Evolutionary conservation across 1,140 invertebrate genomes (phyloP), one percentile per base, ranked within the genome.

Genomic region (Drosophila melanica): DNA sequence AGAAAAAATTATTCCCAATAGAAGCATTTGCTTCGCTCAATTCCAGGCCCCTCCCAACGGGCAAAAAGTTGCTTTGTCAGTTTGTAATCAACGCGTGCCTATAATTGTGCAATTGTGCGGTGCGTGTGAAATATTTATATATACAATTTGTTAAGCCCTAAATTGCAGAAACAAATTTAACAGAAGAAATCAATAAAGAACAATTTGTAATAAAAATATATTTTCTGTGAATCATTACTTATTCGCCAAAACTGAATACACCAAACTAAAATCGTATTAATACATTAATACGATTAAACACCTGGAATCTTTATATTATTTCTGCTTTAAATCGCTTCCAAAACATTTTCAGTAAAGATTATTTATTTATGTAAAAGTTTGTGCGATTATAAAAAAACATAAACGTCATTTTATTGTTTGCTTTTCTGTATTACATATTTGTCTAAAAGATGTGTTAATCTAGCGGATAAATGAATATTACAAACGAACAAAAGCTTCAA

Each of bases 41-140:
- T 51, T 20, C 8, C 35, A 68, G 20, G 63, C 27, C 58, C 66
- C 64, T 51, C 69, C 65, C 75, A 85, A 39, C 48, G 48, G 20
- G 20, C 42, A 62, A 64, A 48, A 55, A 70, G 53, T 58, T 70
- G 51, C 20, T 64, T 63, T 63, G 79, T 68, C 82, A 87, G 82
- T 87, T 86, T 82, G 76, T 70, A 65, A 79, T 77, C 76, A 79
- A 64, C 78, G 75, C 76, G 78, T 86, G 81, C 74, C 50, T 74
- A 39, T 51, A 35, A 70, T 79, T 23, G 20, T 23, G 20, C 20
- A 82, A 62, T 59, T 76, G 81, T 87, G 84, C 79, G 72, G 69
- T 80, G 74, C 37, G 65, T 68, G 68, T 75, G 59, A 75, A 71
- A 76, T 57, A 60, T 79, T 58, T 62, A n/a, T 14, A 50, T 35